Base-by-base conservation (phyloP, 2,797 vertebrate genomes). In the Sebastes diaconus region DNA sequence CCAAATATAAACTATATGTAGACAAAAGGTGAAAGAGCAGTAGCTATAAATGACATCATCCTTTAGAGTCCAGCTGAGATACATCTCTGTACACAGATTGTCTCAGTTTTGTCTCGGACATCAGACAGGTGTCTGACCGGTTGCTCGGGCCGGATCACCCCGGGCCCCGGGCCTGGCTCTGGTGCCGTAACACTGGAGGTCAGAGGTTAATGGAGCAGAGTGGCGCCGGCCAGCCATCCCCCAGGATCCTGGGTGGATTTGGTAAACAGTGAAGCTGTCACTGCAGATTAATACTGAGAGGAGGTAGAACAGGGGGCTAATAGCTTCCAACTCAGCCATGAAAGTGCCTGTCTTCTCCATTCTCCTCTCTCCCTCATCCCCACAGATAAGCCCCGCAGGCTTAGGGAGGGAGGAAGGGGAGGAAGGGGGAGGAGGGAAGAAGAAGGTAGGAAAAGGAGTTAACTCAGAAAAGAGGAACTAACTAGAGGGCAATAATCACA, bases 181-280 rank as follows among this genome's bases (percentile, higher is more conserved):
- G 88, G 90, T 94, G 91, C 94, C 57, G 86, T 83, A 87, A 89
- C 64, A 20, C 77, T 66, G 65, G 57, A 85, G 95, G 95, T 96
- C 94, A 95, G 70, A 94, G 95, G 95, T 96, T 96, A 96, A 96
- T 96, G 95, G 96, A 95, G 93, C 89, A 86, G 91, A 93, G 87
- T 93, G 92, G 94, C 94, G 94, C 94, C 94, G 84, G 86, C 87
- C 91, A 82, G 93, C 92, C 93, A 93, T 94, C 94, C 93, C 92
- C 85, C 90, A 94, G 94, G 89, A 95, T 95, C 92, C 85, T 90
- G 90, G 89, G 92, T 94, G 94, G 95, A 96, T 96, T 96, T 96
- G 87, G 95, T 96, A 96, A 96, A 96, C 94, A 96, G 92, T 93
- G 91, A 91, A 93, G 91, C 95, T 96, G 96, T 96, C 96, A 96